These are phyloP conservation scores for Crax fasciolata DNA, from an alignment of 2,797 vertebrate genomes.

Conservation along the genomic window DNA sequence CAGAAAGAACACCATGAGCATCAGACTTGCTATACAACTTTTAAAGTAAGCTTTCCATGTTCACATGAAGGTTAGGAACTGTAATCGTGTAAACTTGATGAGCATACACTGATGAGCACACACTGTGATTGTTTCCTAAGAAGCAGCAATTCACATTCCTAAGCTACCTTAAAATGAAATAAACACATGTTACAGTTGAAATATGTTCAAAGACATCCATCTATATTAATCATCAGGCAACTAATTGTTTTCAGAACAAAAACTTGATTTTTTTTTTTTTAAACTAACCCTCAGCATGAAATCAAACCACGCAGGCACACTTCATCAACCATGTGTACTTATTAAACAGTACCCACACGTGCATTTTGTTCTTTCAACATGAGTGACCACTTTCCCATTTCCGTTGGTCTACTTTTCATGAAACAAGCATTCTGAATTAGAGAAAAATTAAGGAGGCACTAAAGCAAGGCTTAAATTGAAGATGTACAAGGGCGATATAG, in stretches of 20 bases:
- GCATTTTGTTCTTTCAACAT: background rate
- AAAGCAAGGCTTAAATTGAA: background rate
- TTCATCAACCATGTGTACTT: background rate
- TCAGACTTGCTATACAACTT: background rate
- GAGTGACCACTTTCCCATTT: background rate
- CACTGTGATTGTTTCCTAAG: background rate
- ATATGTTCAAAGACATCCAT: background rate
- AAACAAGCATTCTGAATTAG: background rate
- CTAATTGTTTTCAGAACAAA: background rate
- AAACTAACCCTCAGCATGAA: background rate
- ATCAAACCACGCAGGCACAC: background rate
- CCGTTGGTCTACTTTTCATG: background rate
- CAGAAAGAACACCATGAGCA: background rate
- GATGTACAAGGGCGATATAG: background rate
- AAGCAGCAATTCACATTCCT: background rate
- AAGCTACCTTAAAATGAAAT: background rate
- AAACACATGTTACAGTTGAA: background rate
- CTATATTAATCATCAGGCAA: background rate
- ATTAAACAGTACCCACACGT: background rate
- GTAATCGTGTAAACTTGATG: background rate
- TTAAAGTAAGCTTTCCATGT: background rate
- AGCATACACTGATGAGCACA: background rate
- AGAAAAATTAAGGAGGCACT: background rate
- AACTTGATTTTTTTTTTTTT: background rate
- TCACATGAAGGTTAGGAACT: background rate